Evolutionary conservation across 2,888 invertebrate species (phyloP), one percentile per base, ranked within the genome.

Genomic region (Eudemis profundana): DNA sequence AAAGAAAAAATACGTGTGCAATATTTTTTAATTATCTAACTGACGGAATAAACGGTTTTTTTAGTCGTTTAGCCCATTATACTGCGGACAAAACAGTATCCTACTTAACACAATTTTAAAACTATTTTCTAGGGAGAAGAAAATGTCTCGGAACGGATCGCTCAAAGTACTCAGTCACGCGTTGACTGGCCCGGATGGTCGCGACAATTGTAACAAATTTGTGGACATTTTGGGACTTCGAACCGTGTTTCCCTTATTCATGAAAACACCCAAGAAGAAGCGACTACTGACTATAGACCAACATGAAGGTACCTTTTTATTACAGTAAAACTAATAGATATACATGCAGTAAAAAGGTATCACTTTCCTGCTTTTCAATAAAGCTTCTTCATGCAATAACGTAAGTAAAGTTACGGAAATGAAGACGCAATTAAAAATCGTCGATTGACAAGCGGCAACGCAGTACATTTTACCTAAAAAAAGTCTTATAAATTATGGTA

Each of bases 151-250:
- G 10, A 98, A 98, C 85, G 98, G 99, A 44, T 99, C 99, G 0
- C 90, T 99, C 0, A 99, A 99, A 89, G 98, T 99, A 2, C 92
- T 99, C n/a, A 98, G 99, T 88, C 98, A 99, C 89, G 98, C 99
- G 8, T 96, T 99, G 93, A 96, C 97, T 1, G 98, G 98, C 0
- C 94, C 95, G 0, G 97, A 98, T 81, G 99, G 99, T 0, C 95
- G 95, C 71, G 98, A 99, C 76, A 99, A 99, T 84, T 98, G 98
- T 84, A 98, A 97, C 82, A 99, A 99, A 88, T 98, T 99, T 86
- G 98, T 99, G 0, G 99, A 99, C 81, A 99, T 99, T 77, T 93
- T 99, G 21, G 98, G 99, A 0, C 93, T 99, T 12, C 93, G 99
- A 49, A 98, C 98, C 4, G 96, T 99, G 68, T 99, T 99, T 87